phyloP scores from a whole-genome alignment of 2,113 vertebrate species.

The Poecile atricapillus region DNA sequence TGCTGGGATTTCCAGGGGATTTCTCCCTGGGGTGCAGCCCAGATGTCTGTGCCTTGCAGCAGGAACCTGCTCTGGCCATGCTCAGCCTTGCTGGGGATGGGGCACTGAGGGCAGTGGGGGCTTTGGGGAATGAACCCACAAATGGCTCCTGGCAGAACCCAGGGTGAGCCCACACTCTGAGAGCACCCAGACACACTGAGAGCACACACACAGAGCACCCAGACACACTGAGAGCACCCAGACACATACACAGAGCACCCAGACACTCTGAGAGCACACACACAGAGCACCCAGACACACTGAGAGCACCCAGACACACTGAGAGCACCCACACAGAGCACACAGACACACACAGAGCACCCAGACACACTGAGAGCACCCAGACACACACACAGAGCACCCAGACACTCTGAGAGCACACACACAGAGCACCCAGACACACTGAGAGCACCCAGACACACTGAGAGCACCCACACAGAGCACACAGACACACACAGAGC shows the following conservation, averaged over 20 bases:
- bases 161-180: background rate
- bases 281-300: background rate
- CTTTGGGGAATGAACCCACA: background rate
- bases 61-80: background rate
- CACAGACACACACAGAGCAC: background rate
- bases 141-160: background rate
- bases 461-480: background rate
- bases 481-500: background rate
- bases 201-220: no score
- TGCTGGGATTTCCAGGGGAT: background rate
- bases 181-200: background rate
- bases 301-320: background rate
- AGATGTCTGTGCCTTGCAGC: background rate
- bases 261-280: no score
- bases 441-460: background rate
- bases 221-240: background rate
- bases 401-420: no score
- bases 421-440: background rate
- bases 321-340: no score
- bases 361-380: background rate
- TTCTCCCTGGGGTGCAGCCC: background rate
- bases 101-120: background rate
- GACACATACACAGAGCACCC: background rate
- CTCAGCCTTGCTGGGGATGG: background rate
- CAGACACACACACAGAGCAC: background rate